Evolutionary conservation across 2,797 vertebrate species (phyloP), one percentile per base, ranked within the genome.

Genomic region (Siniperca obscura): DNA sequence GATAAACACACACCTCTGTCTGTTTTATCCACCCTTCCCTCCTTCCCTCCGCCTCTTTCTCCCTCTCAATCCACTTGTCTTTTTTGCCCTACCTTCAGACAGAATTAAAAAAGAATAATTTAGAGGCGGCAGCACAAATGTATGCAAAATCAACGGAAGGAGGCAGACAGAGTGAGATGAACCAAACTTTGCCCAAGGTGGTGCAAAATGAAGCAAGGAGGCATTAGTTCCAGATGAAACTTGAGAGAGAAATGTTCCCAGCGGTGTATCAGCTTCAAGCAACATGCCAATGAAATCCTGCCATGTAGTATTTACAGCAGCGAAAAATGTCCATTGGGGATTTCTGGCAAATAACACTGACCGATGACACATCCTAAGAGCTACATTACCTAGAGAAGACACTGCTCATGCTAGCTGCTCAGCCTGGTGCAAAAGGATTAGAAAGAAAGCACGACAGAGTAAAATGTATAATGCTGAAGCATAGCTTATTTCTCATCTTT

Each of bases 1-100:
- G 60, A 83, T 90, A 84, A 88, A 87, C 70, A 85, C 87, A 85
- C 80, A 84, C 87, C 85, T 76, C 83, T 81, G 70, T 76, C 76
- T 73, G 78, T 75, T 82, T 76, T 13, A 85, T 81, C 74, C 69
- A 36, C 67, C 57, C 50, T 46, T 34, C 38, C 34, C 56, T 27
- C 56, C 44, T n/a, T 34, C 53, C 60, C 53, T 17, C 52, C 14
- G 0, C 38, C 42, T 56, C 40, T 55, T 36, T n/a, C 57, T 70
- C 62, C 50, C 44, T 73, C 46, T 88, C 27, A 44, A 76, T 59
- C 21, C 71, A 53, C 73, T 74, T 46, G 48, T 79, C 50, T 64
- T 57, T 38, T 69, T 46, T 48, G 22, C 61, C 46, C 62, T 44
- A 60, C 70, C 56, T 81, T 84, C 30, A 84, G 55, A 80, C 64